Base-by-base conservation (phyloP, 2,797 vertebrate genomes). In the Centroberyx gerrardi region DNA sequence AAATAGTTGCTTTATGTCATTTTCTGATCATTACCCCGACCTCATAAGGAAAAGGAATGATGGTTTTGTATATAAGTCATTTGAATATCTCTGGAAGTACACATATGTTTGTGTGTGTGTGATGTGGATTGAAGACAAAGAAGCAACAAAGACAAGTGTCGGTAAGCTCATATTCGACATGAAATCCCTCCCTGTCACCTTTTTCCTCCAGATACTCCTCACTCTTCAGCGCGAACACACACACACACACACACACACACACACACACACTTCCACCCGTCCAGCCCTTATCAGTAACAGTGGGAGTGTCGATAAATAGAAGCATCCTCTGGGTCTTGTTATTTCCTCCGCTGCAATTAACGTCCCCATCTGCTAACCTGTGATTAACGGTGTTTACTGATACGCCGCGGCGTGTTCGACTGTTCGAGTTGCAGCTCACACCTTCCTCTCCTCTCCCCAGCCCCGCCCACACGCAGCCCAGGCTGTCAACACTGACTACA, bases 361-460 rank as follows among this genome's bases (percentile, higher is more conserved):
- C 94, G 89, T 93, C 91, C 91, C 95, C 96, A 97, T 97, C 96
- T 97, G 97, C 95, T 97, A 96, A 97, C 95, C 94, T 90, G 91
- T 97, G 96, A 97, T 97, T 97, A 97, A 97, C 91, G 91, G 93
- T 96, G 95, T 97, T 97, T 96, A 97, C 96, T 95, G 95, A 97
- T 94, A 95, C 1, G 88, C 92, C 88, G 80, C 83, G 90, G 84
- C 83, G 36, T 88, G 88, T 88, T 87, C 87, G 87, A 67, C 86
- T 82, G 91, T 82, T 36, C 42, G 68, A 87, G 65, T 87, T 52
- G 61, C 92, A 77, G 76, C 66, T 90, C 90, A 76, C 90, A 84
- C 86, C 86, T 92, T 89, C 77, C 78, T 78, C 68, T 72, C 42
- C 46, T 53, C 69, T 68, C 74, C 68, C 9, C 65, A 62, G 3